These are phyloP conservation scores for Etia nguti DNA, from an alignment of 2,113 vertebrate genomes.

Conservation along the genomic window DNA sequence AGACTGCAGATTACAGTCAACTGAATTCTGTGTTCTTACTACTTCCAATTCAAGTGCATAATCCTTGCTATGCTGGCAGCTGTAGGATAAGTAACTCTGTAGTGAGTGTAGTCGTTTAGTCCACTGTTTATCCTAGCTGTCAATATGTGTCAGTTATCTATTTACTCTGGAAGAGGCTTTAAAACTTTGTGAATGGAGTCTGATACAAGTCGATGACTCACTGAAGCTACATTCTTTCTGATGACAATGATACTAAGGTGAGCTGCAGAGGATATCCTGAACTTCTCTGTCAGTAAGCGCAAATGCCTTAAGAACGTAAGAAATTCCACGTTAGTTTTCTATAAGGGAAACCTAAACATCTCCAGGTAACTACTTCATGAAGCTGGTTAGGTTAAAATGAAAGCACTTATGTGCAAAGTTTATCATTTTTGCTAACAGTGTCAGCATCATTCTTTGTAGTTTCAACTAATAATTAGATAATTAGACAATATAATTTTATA, in stretches of 20 bases:
- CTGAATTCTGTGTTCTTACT: neutral
- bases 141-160: neutral
- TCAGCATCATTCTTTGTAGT: neutral
- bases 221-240: too few species aligned
- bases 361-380: neutral
- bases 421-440: neutral
- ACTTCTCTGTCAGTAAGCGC: too few species aligned
- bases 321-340: neutral
- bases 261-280: too few species aligned
- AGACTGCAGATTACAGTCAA: neutral
- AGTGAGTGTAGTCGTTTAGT: neutral
- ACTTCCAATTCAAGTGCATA: neutral
- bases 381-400: neutral
- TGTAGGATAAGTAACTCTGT: neutral
- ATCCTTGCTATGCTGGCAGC: neutral
- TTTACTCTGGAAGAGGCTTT: neutral
- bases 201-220: too few species aligned
- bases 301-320: neutral
- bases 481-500: neutral
- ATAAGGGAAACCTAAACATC: neutral
- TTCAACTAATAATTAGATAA: neutral
- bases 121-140: neutral
- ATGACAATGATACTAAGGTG: too few species aligned
- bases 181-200: neutral
- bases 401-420: neutral